A percentile compares a stretch with the other conserved stretches of the same genome.
phyloP scores from a whole-genome alignment of 2,797 vertebrate species.

The Leucoraja ocellata region DNA sequence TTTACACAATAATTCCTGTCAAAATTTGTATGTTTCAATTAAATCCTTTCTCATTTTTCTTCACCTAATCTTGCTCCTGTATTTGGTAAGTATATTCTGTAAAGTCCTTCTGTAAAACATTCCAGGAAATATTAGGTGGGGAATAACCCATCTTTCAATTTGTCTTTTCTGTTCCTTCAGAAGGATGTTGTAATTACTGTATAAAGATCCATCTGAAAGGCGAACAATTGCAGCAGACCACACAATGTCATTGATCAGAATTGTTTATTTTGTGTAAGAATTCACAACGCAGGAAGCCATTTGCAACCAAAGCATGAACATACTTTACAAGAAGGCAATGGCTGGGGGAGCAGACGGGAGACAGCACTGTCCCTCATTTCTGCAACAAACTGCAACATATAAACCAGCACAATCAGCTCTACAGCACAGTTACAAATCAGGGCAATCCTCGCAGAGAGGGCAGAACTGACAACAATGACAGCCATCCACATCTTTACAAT shows the following conservation, averaged over 20 bases:
- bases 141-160: background rate
- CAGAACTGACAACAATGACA: constrained; percentile 33
- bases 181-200: background rate
- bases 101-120: background rate
- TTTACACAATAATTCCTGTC: no score
- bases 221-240: background rate
- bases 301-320: constrained; percentile 55
- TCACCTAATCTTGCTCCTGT: no score
- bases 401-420: constrained; percentile 35
- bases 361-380: constrained; percentile 18
- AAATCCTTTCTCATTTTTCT: no score
- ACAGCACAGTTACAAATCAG: constrained; percentile 35
- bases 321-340: constrained; percentile 34
- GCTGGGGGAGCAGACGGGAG: constrained; percentile 23
- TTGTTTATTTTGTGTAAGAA: constrained; percentile 73
- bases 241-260: constrained; percentile 46
- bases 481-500: constrained; percentile 35
- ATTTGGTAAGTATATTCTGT: no score
- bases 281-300: constrained; percentile 64
- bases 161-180: background rate
- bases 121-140: background rate
- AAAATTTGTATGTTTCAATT: no score
- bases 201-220: no score
- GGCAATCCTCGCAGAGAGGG: constrained; percentile 33
- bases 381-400: constrained; percentile 32